Evolutionary conservation across 30 jellyfish, hydroid and myxozoan genomes (phyloP).

Genomic region (Nemopilema nomurai): DNA sequence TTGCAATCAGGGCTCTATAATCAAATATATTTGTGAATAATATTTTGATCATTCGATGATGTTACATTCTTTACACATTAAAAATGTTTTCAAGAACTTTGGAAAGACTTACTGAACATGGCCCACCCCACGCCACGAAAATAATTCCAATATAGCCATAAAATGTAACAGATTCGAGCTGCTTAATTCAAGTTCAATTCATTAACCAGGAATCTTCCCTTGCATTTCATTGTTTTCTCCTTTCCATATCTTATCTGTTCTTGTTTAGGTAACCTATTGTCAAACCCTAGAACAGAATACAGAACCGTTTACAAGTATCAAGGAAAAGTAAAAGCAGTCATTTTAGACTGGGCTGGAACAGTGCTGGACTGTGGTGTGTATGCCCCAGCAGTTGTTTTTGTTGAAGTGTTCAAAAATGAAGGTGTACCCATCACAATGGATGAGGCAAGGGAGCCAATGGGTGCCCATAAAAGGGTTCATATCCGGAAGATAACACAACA

Average conservation of each 20-base stretch:
- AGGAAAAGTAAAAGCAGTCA: conserved; percentile 93
- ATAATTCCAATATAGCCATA: too few relatives aligned
- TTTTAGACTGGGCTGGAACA: conserved; percentile 98
- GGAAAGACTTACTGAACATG: too few relatives aligned
- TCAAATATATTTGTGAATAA: too few relatives aligned
- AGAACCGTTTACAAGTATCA: conserved; percentile 82
- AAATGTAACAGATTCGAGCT: neutral
- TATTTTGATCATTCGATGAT: too few relatives aligned
- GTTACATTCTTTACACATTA: too few relatives aligned
- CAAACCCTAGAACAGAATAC: conserved; percentile 89
- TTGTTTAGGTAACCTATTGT: conserved; percentile 71
- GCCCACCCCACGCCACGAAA: too few relatives aligned
- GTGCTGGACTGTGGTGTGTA: conserved; percentile 97
- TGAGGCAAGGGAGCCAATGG: conserved; percentile 99
- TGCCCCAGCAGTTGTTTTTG: conserved; percentile 97
- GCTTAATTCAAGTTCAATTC: neutral
- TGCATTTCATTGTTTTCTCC: too few relatives aligned
- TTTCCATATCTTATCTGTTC: too few relatives aligned
- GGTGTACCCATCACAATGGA: conserved; percentile 98
- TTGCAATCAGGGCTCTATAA: too few relatives aligned
- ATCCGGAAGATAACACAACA: conserved; percentile 84
- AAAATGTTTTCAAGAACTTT: too few relatives aligned
- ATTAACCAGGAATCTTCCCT: neutral
- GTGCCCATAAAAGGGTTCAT: conserved; percentile 90
- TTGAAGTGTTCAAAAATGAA: conserved; percentile 80